Evolutionary conservation across 2,113 vertebrate species (phyloP).

Genomic region (Felis chaus): DNA sequence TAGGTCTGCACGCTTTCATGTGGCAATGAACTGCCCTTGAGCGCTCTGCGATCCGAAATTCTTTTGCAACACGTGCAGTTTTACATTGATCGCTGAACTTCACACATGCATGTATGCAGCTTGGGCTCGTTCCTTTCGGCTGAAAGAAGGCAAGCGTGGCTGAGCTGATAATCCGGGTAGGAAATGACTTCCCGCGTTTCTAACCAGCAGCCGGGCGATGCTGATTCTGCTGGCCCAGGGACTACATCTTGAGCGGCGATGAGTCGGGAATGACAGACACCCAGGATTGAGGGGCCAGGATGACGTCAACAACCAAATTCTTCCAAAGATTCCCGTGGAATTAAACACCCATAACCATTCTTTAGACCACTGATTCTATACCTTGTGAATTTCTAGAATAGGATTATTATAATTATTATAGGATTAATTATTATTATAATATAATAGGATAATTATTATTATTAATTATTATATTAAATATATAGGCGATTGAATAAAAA

Average conservation of each 20-base stretch:
- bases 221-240: background rate
- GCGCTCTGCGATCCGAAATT: background rate
- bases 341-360: background rate
- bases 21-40: background rate
- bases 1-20: rapidly evolving
- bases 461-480: too few species aligned
- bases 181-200: background rate
- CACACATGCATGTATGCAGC: too few species aligned
- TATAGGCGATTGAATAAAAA: background rate
- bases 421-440: too few species aligned
- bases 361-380: background rate
- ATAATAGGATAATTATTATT: too few species aligned
- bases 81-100: background rate
- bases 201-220: background rate
- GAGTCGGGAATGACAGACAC: background rate
- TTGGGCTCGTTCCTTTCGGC: background rate
- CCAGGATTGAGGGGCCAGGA: background rate
- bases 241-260: background rate
- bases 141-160: background rate
- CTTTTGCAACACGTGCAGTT: background rate
- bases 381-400: background rate
- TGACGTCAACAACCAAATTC: background rate
- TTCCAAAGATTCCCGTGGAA: background rate
- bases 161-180: background rate
- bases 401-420: background rate